phyloP scores from a whole-genome alignment of 2,797 vertebrate genomes.

The Kryptolebias ocellatus region DNA sequence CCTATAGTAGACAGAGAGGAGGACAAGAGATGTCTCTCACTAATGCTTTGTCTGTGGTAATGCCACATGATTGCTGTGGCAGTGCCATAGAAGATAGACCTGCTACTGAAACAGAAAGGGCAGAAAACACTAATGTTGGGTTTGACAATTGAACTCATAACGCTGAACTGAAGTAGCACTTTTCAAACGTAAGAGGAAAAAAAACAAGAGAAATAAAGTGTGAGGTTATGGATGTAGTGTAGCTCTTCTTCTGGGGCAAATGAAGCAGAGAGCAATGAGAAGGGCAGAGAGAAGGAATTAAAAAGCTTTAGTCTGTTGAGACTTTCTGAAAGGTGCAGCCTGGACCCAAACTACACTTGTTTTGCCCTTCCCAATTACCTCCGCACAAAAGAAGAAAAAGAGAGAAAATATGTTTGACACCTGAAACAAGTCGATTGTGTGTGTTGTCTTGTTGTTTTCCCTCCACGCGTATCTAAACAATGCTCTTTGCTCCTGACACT shows the following conservation, averaged over 20 bases:
- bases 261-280: conserved; percentile 15
- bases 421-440: conserved; percentile 68
- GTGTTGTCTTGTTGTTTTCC: conserved; percentile 59
- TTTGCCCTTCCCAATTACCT: conserved; percentile 67
- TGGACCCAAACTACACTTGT: conserved; percentile 71
- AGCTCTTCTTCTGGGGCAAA: conserved; percentile 59
- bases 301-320: conserved; percentile 76
- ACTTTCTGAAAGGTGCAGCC: conserved; percentile 73
- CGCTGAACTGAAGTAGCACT: conserved; percentile 80
- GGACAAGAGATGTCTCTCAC: conserved; percentile 42
- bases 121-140: conserved; percentile 38
- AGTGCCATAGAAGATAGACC: conserved; percentile 49
- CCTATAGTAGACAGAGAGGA: conserved; percentile 70
- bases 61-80: conserved; percentile 39
- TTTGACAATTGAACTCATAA: conserved; percentile 49
- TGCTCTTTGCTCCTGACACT: conserved; percentile 75
- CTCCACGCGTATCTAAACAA: conserved; percentile 53
- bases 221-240: conserved; percentile 68
- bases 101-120: conserved; percentile 56
- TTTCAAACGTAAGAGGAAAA: conserved; percentile 63
- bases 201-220: conserved; percentile 48
- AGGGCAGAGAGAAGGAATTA: conserved; percentile 33
- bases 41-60: conserved; percentile 42
- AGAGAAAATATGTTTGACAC: conserved; percentile 45
- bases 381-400: conserved; percentile 30